Evolutionary conservation across 2,888 invertebrate species (phyloP).

Genomic region (Holacanthella duospinosa): DNA sequence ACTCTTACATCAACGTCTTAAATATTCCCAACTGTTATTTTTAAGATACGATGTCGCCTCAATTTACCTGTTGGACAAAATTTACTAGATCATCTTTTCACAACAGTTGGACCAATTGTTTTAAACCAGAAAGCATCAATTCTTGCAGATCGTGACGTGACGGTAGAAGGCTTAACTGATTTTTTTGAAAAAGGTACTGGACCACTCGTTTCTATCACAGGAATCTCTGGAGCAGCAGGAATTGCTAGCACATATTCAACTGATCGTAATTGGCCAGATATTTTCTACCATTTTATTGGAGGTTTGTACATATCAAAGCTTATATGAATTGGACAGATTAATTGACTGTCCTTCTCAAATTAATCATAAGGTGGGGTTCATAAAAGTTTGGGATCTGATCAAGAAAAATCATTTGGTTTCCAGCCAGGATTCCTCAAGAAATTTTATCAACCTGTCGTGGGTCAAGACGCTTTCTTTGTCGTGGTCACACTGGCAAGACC

Average conservation of each 20-base stretch:
- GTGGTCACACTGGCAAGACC: constrained; percentile 21
- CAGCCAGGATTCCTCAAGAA: constrained; percentile 20
- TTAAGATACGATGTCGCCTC: constrained; percentile 18
- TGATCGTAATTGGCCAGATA: constrained; percentile 25
- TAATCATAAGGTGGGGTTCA: neutral
- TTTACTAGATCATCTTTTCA: constrained; percentile 26
- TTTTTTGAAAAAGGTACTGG: constrained; percentile 16
- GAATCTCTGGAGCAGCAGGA: constrained; percentile 24
- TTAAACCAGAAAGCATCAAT: constrained; percentile 19
- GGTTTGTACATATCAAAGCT: neutral
- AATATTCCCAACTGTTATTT: neutral
- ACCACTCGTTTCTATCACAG: constrained; percentile 23
- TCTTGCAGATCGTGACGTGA: constrained; percentile 25
- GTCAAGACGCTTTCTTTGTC: constrained; percentile 26
- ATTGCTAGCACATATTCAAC: constrained; percentile 14
- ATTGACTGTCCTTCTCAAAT: neutral
- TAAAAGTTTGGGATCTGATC: neutral
- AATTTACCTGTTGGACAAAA: constrained; percentile 29
- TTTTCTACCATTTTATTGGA: constrained; percentile 16
- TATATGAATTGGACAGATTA: neutral
- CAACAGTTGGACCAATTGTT: constrained; percentile 22
- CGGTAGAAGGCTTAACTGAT: constrained; percentile 16
- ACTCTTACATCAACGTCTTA: constrained; percentile 5
- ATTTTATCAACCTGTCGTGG: constrained; percentile 24
- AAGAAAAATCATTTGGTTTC: constrained; percentile 13